These are phyloP conservation scores for Oxyteleia sp. DNA, from an alignment of 2,888 invertebrate species.

Conservation along the genomic window DNA sequence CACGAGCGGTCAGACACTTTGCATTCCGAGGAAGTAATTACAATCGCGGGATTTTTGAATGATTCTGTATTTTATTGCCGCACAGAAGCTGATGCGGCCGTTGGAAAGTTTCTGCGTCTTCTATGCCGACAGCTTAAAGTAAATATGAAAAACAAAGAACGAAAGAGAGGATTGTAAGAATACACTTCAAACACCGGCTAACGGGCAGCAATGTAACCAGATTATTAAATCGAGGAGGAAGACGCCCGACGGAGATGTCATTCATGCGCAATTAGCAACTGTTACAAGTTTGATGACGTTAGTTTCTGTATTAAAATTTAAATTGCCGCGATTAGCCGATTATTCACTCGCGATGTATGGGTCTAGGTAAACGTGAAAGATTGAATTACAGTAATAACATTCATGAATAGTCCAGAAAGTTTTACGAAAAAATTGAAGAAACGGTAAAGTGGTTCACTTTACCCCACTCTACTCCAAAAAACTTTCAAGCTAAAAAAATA, in stretches of 20 bases:
- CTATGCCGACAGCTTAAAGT: not conserved
- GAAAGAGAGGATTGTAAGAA: conserved; percentile 77
- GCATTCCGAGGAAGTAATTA: conserved; percentile 4
- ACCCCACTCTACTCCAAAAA: too few species aligned
- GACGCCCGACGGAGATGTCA: conserved; percentile 55
- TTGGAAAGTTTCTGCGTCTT: not conserved
- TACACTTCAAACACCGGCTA: conserved; percentile 81
- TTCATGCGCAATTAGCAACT: conserved; percentile 84
- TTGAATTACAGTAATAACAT: too few species aligned
- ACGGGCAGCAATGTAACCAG: conserved; percentile 84
- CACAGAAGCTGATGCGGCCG: not conserved
- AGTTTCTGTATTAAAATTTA: conserved; percentile 84
- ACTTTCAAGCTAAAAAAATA: too few species aligned
- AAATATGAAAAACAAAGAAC: conserved; percentile 40
- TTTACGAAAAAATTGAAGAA: too few species aligned
- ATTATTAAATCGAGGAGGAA: conserved; percentile 78
- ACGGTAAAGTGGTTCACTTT: too few species aligned
- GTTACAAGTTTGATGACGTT: conserved; percentile 82
- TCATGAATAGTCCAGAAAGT: too few species aligned
- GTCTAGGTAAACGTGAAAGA: too few species aligned
- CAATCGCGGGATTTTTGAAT: not conserved
- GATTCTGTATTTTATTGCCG: not conserved
- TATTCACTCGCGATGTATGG: conserved; percentile 1
- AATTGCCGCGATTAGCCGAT: conserved; percentile 9
- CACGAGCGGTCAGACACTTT: not conserved